These are phyloP conservation scores for Diceros bicornis DNA, from an alignment of 2,797 vertebrate species.

Conservation along the genomic window DNA sequence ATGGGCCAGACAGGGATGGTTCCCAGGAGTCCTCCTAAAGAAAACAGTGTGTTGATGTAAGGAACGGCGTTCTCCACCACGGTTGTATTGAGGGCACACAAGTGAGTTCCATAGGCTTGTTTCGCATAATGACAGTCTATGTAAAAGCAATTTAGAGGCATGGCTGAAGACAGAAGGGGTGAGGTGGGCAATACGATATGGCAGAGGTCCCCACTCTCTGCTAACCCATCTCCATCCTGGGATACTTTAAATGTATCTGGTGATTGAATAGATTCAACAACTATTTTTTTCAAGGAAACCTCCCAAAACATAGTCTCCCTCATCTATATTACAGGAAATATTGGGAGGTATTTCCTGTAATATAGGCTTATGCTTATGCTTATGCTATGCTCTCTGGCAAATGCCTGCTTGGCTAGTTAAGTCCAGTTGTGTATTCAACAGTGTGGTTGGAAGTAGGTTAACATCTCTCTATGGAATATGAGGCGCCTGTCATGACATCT, in stretches of 20 bases:
- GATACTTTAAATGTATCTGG: background rate
- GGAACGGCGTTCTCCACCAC: background rate
- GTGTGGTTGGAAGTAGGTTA: background rate
- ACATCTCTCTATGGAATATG: background rate
- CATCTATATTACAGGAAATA: constrained; percentile 32
- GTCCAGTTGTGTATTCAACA: background rate
- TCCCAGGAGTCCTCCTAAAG: constrained; percentile 75
- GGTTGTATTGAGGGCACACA: background rate
- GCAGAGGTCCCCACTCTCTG: background rate
- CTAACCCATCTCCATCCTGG: constrained; percentile 15
- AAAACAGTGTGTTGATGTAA: constrained; percentile 54
- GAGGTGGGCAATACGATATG: accelerated
- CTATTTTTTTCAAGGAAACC: constrained; percentile 1
- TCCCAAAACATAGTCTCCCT: background rate
- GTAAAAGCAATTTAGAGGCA: background rate
- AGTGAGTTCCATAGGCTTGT: background rate
- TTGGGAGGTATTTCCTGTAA: too few relatives aligned
- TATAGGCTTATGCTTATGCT: too few relatives aligned
- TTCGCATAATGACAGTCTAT: background rate
- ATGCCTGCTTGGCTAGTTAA: background rate
- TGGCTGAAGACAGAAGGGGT: background rate
- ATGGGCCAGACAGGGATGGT: constrained; percentile 67
- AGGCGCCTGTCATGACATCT: background rate
- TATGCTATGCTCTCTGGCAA: background rate
- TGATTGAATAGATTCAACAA: constrained; percentile 19